phyloP scores from a whole-genome alignment of 2,113 vertebrate genomes.

The Phrynocephalus versicolor region DNA sequence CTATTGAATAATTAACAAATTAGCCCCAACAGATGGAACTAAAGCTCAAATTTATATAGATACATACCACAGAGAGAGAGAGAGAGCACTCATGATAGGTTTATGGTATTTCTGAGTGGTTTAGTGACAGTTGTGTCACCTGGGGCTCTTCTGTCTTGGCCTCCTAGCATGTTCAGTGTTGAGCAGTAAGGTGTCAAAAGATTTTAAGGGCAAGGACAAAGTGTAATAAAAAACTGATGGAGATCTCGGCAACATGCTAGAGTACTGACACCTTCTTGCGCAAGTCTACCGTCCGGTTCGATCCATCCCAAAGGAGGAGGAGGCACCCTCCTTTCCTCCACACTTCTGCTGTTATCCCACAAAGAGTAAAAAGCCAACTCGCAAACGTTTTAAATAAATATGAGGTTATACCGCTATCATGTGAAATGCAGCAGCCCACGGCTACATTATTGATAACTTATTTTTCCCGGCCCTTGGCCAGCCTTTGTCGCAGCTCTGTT shows the following conservation, averaged over 20 bases:
- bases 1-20: constrained; percentile 79
- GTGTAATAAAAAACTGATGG: background rate
- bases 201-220: background rate
- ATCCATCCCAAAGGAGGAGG: constrained; percentile 39
- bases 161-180: background rate
- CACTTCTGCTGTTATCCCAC: constrained; percentile 36
- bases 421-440: constrained; percentile 55
- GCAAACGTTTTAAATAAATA: constrained; percentile 64
- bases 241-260: too few species aligned
- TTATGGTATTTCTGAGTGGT: background rate
- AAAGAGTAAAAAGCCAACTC: constrained; percentile 54
- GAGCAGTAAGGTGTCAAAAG: background rate
- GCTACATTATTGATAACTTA: constrained; percentile 69
- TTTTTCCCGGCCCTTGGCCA: constrained; percentile 64
- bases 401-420: constrained; percentile 52
- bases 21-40: constrained; percentile 76
- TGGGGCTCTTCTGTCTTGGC: fast-evolving
- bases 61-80: constrained; percentile 22
- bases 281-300: constrained; percentile 32
- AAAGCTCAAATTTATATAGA: constrained; percentile 67
- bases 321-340: constrained; percentile 39
- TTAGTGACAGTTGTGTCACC: background rate
- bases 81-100: constrained; percentile 19
- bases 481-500: constrained; percentile 45
- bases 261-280: background rate